Evolutionary conservation across 2,888 invertebrate genomes (phyloP).

Genomic region (Hyposoter didymator): DNA sequence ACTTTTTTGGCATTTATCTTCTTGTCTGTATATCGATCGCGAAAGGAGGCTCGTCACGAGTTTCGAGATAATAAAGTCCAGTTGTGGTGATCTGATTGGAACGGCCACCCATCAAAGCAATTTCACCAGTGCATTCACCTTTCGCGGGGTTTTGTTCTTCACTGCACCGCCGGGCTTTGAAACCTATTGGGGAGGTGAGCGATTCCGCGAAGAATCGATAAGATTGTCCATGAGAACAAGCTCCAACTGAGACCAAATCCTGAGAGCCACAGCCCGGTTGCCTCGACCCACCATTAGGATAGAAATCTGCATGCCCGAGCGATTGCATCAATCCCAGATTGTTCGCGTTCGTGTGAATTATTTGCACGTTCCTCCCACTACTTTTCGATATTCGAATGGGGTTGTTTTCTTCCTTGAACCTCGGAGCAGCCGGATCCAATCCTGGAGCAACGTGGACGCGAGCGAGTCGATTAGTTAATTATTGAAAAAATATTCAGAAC

Average conservation of each 20-base stretch:
- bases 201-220: neutral
- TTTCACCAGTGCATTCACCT: neutral
- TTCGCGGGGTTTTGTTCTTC: neutral
- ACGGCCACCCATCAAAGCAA: neutral
- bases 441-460: neutral
- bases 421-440: neutral
- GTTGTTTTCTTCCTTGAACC: neutral
- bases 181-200: neutral
- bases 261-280: neutral
- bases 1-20: neutral
- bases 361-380: neutral
- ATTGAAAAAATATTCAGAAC: neutral
- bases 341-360: constrained; percentile 1
- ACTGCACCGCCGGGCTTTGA: neutral
- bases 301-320: neutral
- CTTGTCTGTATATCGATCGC: neutral
- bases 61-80: neutral
- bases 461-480: neutral
- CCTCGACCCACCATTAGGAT: neutral
- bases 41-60: neutral
- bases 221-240: neutral
- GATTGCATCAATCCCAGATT: neutral
- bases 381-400: neutral
- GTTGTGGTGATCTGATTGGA: neutral
- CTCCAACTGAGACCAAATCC: neutral